These are phyloP conservation scores for Taenaris catops DNA, from an alignment of 2,888 invertebrate species.

Conservation along the genomic window DNA sequence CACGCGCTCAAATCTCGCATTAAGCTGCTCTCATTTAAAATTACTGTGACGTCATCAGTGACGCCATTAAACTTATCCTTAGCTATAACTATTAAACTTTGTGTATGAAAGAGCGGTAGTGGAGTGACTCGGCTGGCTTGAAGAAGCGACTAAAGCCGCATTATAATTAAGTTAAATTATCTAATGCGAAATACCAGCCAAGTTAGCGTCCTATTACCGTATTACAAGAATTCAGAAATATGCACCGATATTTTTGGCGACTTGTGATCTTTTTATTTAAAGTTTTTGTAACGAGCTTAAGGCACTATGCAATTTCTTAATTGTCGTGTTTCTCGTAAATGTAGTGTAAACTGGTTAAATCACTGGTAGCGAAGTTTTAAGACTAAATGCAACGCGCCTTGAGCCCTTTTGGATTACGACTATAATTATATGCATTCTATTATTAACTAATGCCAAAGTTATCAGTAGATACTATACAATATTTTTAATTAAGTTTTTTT, in stretches of 20 bases:
- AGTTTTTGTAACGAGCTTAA: conserved; percentile 67
- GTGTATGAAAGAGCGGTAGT: conserved; percentile 16
- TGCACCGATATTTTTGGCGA: conserved; percentile 3
- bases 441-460: conserved; percentile 10
- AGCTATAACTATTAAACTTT: not conserved
- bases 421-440: conserved; percentile 11
- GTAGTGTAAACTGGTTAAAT: conserved; percentile 43
- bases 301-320: conserved; percentile 60
- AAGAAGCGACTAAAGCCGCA: conserved; percentile 22
- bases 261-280: conserved; percentile 1
- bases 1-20: too few relatives aligned
- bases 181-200: conserved; percentile 29
- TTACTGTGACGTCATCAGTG: not conserved
- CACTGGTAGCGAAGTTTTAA: conserved; percentile 26
- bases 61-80: not conserved
- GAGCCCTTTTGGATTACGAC: conserved; percentile 38
- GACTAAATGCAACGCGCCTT: conserved; percentile 65
- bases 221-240: conserved; percentile 1
- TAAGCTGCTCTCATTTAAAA: not conserved
- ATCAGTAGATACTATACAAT: conserved; percentile 15
- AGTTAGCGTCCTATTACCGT: conserved; percentile 3
- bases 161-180: conserved; percentile 17
- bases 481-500: conserved; percentile 15
- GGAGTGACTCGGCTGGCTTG: conserved; percentile 40
- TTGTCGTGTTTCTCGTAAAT: conserved; percentile 20